Evolutionary conservation across 2,113 vertebrate genomes (phyloP).

Genomic region (Sylvicapra grimmia): DNA sequence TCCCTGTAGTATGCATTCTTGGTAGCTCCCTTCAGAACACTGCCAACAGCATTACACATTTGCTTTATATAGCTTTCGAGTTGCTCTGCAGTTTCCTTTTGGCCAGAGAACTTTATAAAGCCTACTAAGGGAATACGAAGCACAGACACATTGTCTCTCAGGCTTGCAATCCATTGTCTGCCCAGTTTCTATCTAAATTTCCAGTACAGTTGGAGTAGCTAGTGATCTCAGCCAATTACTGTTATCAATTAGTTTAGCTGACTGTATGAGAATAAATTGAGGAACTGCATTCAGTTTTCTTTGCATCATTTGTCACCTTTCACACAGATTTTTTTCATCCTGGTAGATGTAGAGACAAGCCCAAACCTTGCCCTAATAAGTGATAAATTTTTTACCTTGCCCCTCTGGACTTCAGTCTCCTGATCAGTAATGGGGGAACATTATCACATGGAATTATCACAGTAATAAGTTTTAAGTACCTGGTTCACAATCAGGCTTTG

Average conservation of each 20-base stretch:
- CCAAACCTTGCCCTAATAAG: neutral
- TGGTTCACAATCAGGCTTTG: neutral
- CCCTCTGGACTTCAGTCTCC: neutral
- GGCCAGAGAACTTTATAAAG: slow-evolving; percentile 53
- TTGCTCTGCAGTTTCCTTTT: slow-evolving; percentile 40
- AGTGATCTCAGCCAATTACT: neutral
- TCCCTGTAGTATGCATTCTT: slow-evolving; percentile 54
- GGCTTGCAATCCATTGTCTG: slow-evolving; percentile 34
- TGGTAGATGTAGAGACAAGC: neutral
- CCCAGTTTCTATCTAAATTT: neutral
- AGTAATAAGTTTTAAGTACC: neutral
- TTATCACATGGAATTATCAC: neutral
- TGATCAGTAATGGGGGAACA: neutral
- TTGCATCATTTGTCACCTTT: neutral
- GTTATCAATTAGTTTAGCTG: neutral
- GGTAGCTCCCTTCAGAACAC: slow-evolving; percentile 24
- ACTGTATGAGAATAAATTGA: neutral
- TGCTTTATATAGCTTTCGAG: slow-evolving; percentile 56
- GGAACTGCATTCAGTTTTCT: neutral
- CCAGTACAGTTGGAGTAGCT: neutral
- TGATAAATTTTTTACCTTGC: neutral
- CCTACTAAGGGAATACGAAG: slow-evolving; percentile 57
- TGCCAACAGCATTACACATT: slow-evolving; percentile 56
- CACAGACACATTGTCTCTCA: slow-evolving; percentile 58
- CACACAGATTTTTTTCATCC: neutral